Base-by-base conservation (phyloP, 1,140 invertebrate genomes). In the Drosophila sp. region DNA sequence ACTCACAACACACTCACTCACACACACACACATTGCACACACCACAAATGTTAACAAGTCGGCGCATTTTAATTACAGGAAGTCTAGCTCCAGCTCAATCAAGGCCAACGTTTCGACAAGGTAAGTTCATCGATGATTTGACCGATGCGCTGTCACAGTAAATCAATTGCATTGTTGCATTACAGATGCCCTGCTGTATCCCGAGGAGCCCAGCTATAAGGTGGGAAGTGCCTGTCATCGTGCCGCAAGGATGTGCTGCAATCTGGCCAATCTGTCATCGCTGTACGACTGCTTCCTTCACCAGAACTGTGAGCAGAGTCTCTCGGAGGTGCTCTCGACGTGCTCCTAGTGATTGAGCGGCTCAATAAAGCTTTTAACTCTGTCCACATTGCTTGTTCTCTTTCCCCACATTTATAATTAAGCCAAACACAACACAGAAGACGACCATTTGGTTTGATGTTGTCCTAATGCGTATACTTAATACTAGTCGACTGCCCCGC, bases 61-160 rank as follows among this genome's bases (percentile, higher is more conserved):
- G 65, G 61, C 66, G 61, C 63, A 64, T 82, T 80, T 89, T 86
- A 87, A 78, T 86, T 87, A 59, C 82, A 86, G 82, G n/a, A 16
- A 54, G 32, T 21, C 36, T 40, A 36, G 29, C 41, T 29, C 50
- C 64, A 51, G 25, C 41, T 14, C 45, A 21, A 0, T 5, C 13
- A 25, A 21, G 7, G n/a, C 41, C 67, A 16, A 6, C 5, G 0
- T 32, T 6, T 0, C 67, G 70, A 5, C 63, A 67, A 66, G 63
- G 70, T 72, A 27, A 54, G 63, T 21, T 14, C 4, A 48, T 21
- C 1, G 34, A 32, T 45, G 9, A 14, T 4, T 6, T 11, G 18
- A 62, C 25, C 14, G 43, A 48, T 21, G 21, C 9, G 9, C 14
- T 43, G 21, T 34, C 14, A 45, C 6, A 43, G 27, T 34, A 46